phyloP scores from a whole-genome alignment of 1,140 invertebrate species.

The Apis cerana region DNA sequence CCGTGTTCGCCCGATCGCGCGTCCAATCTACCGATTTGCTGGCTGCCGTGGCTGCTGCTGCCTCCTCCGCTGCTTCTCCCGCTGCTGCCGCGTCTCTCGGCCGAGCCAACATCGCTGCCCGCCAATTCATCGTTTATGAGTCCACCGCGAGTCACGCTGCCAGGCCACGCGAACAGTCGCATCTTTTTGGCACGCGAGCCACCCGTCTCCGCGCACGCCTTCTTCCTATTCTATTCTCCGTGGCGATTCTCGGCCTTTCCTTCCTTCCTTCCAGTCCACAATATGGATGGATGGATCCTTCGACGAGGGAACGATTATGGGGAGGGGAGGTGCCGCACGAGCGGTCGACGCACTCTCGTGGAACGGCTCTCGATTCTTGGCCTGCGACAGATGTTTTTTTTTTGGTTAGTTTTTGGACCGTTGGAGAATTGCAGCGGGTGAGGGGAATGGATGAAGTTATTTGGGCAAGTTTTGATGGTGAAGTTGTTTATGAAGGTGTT shows the following conservation, averaged over 20 bases:
- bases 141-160: constrained; percentile 39
- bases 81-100: constrained; percentile 55
- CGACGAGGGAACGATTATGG: not conserved
- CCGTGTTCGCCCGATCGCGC: constrained; percentile 33
- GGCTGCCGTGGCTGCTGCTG: constrained; percentile 21
- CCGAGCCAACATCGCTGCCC: constrained; percentile 74
- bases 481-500: too few species aligned
- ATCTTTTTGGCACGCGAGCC: constrained; percentile 50
- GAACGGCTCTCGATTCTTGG: not conserved
- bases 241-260: not conserved
- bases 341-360: not conserved
- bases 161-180: constrained; percentile 53
- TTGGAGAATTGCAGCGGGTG: not conserved
- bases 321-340: not conserved
- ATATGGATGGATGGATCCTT: not conserved
- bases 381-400: not conserved
- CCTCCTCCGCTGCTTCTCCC: constrained; percentile 30
- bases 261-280: not conserved
- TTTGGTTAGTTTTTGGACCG: not conserved
- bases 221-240: not conserved
- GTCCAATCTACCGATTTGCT: constrained; percentile 44
- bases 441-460: not conserved
- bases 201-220: not conserved
- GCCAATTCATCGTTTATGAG: constrained; percentile 67
- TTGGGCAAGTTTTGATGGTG: not conserved